Evolutionary conservation across 2,113 vertebrate genomes (phyloP).

Genomic region (Peromyscus leucopus): DNA sequence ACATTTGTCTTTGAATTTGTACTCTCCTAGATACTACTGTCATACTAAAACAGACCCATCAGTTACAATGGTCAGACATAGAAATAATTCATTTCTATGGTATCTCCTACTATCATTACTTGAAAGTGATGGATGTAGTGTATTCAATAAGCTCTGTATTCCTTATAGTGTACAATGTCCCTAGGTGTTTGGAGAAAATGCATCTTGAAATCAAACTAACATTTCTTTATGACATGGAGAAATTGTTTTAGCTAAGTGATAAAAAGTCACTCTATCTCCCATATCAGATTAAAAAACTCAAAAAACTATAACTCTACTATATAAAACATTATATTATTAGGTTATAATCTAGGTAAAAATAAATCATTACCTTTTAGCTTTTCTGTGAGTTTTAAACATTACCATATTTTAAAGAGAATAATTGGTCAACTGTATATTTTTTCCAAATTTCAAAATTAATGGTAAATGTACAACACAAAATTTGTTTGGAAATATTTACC

Average conservation of each 20-base stretch:
- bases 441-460: conserved; percentile 38
- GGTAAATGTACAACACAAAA: neutral
- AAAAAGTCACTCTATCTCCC: neutral
- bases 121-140: neutral
- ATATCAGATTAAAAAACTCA: neutral
- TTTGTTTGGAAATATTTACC: neutral
- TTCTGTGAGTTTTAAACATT: neutral
- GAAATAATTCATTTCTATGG: neutral
- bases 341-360: neutral
- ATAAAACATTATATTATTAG: neutral
- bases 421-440: neutral
- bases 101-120: neutral
- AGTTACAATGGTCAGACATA: neutral
- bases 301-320: neutral
- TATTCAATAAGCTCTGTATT: neutral
- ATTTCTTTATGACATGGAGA: neutral
- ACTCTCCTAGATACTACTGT: neutral
- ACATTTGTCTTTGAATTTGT: neutral
- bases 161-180: neutral
- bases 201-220: neutral
- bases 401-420: neutral
- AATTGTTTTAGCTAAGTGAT: neutral
- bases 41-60: neutral
- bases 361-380: neutral
- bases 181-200: neutral